Evolutionary conservation across 2,888 invertebrate species (phyloP).

Genomic region (Zaprionus lineosus): DNA sequence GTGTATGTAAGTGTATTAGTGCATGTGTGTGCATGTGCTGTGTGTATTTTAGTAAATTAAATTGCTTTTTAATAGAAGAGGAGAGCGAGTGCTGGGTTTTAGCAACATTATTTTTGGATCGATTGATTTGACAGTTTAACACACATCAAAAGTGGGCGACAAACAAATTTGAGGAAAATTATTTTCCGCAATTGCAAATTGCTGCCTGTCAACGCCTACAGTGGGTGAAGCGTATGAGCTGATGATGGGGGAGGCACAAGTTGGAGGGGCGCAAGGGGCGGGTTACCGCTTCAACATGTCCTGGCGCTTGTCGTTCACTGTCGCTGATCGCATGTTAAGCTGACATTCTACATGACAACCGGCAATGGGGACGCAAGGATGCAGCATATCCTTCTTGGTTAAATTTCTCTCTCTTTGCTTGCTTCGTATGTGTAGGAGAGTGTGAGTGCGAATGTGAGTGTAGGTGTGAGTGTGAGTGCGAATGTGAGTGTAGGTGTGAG

Average conservation of each 20-base stretch:
- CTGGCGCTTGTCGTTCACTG: constrained; percentile 48
- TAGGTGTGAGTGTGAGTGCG: background rate
- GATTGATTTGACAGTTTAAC: constrained; percentile 71
- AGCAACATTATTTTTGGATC: constrained; percentile 33
- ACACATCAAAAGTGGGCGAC: constrained; percentile 44
- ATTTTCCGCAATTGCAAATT: constrained; percentile 62
- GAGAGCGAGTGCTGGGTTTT: constrained; percentile 49
- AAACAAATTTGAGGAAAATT: constrained; percentile 48
- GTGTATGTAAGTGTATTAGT: background rate
- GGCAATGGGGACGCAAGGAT: constrained; percentile 21
- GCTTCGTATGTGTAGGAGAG: background rate
- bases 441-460: constrained; percentile 1
- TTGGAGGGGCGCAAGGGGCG: background rate
- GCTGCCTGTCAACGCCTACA: constrained; percentile 59
- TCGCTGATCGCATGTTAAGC: constrained; percentile 71
- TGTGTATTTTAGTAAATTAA: constrained; percentile 48
- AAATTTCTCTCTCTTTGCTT: constrained; percentile 10
- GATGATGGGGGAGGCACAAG: background rate
- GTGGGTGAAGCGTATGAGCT: background rate
- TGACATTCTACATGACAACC: constrained; percentile 58
- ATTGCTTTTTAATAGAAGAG: constrained; percentile 67
- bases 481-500: constrained; percentile 20
- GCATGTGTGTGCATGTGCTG: constrained; percentile 3
- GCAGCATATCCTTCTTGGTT: constrained; percentile 35
- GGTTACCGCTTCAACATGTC: constrained; percentile 27